Evolutionary conservation across 92 coral and sea anemone genomes (phyloP).

Genomic region (Meandrina meandrites): DNA sequence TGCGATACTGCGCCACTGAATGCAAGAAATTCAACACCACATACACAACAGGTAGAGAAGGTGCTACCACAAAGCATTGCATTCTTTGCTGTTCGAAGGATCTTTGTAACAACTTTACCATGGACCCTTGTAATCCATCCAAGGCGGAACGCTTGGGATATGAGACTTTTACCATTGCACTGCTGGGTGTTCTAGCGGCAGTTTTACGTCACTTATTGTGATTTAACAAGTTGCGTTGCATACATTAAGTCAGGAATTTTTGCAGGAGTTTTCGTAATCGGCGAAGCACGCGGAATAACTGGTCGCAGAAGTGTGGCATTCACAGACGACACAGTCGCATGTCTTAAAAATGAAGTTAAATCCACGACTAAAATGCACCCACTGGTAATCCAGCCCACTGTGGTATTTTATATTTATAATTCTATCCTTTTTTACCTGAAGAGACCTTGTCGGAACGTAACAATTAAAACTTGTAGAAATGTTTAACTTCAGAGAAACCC

Average conservation of each 20-base stretch:
- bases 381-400: no score
- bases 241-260: background rate
- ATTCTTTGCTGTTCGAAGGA: slow-evolving; percentile 47
- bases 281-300: background rate
- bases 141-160: background rate
- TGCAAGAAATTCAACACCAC: slow-evolving; percentile 4
- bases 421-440: no score
- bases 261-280: background rate
- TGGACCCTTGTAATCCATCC: slow-evolving; percentile 55
- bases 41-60: background rate
- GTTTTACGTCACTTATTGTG: background rate
- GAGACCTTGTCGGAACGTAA: no score
- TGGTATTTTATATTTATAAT: no score
- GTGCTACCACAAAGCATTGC: slow-evolving; percentile 40
- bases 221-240: background rate
- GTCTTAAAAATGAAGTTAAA: background rate
- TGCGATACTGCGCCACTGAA: slow-evolving; percentile 26
- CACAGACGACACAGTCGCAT: background rate
- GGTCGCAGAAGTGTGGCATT: background rate
- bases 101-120: slow-evolving; percentile 41
- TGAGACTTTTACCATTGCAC: background rate
- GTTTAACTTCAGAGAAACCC: no score
- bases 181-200: slow-evolving; percentile 12
- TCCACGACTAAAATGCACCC: background rate
- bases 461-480: no score